phyloP scores from a whole-genome alignment of 2,888 invertebrate species.

The Drosophila putrida region DNA sequence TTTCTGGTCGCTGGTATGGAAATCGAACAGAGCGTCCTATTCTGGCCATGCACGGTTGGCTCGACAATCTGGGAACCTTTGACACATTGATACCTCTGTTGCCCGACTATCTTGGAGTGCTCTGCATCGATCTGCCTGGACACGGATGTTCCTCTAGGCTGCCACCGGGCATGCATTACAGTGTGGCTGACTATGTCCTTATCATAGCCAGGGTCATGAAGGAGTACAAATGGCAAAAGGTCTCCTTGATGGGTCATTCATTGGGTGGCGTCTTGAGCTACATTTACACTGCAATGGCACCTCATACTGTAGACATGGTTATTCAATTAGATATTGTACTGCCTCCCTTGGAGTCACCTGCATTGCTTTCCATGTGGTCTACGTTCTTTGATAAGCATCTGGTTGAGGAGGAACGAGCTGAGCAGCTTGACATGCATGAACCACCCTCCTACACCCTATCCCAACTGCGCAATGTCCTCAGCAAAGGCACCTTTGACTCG shows the following conservation, averaged over 20 bases:
- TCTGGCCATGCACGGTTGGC: conserved; percentile 91
- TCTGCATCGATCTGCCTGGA: conserved; percentile 89
- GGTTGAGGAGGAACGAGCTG: conserved; percentile 82
- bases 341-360: conserved; percentile 28
- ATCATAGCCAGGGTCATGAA: conserved; percentile 87
- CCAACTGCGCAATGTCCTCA: conserved; percentile 87
- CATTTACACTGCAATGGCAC: conserved; percentile 87
- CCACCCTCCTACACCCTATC: conserved; percentile 88
- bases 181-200: conserved; percentile 81
- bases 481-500: conserved; percentile 86
- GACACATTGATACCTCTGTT: conserved; percentile 89
- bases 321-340: conserved; percentile 70
- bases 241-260: conserved; percentile 89
- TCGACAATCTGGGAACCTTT: conserved; percentile 91
- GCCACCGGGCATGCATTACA: conserved; percentile 86
- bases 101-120: conserved; percentile 85
- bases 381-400: conserved; percentile 84
- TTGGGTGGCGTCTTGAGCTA: conserved; percentile 88
- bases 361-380: background rate
- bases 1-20: conserved; percentile 91
- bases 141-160: conserved; percentile 89
- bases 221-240: conserved; percentile 89
- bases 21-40: conserved; percentile 88
- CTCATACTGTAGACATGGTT: conserved; percentile 77
- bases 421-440: conserved; percentile 76